Base-by-base conservation (phyloP, 2,797 vertebrate species). In the Parauchenoglanis punctatus region DNA sequence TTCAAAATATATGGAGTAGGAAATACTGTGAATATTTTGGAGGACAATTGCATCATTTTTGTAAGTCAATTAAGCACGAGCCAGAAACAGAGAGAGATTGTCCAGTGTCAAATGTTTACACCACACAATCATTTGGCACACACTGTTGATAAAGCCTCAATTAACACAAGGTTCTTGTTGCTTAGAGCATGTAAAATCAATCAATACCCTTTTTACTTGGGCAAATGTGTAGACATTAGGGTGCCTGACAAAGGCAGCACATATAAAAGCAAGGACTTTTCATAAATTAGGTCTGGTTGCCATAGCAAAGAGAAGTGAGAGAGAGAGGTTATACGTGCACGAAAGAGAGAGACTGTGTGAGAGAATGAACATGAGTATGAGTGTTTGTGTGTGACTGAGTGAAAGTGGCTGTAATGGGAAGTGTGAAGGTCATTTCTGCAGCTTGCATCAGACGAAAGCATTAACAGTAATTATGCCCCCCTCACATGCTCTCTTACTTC, bases 241-340 rank as follows among this genome's bases (percentile, higher is more conserved):
- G 70, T 84, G 18, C 65, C 63, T 77, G 81, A 89, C 86, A 81
- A 89, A 80, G 75, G 61, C 82, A 88, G 46, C 52, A 70, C 81
- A 75, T 81, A 59, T 72, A 82, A 89, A 88, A 87, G 88, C 86
- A 89, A 89, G 83, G 86, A 87, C 81, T 87, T 87, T 87, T 89
- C 86, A 88, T 85, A 87, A 90, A 89, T 86, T 85, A 83, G 87
- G 86, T 65, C 73, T 70, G 73, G 92, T 92, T 93, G 89, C 90
- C 90, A 91, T 91, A 90, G 86, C 76, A 89, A 93, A 92, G 68
- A 85, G 56, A 65, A 67, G 87, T 84, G 44, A 90, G 44, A 46
- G 68, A 46, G 67, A 81, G 59, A 81, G 17, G 84, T 81, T 87
- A 75, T 86, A 35, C 85, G 76, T 81, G 28, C 84, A 88, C 82